phyloP scores from a whole-genome alignment of 2,888 invertebrate genomes.

The Scaptomyza polygonia region DNA sequence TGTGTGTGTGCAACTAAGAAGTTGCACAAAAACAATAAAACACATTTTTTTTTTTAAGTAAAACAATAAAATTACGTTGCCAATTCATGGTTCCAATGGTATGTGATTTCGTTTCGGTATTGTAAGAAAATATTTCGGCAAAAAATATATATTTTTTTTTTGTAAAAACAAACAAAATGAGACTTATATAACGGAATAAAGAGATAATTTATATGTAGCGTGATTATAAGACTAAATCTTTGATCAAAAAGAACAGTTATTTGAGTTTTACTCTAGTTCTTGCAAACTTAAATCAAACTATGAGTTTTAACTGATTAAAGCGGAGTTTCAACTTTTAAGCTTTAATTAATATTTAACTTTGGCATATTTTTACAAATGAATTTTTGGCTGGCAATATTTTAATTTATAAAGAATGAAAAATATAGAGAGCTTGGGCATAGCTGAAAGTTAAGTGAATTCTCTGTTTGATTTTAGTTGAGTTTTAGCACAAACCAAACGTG shows the following conservation, averaged over 20 bases:
- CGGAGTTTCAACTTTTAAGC: too few species aligned
- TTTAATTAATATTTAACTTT: not conserved
- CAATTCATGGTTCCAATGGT: not conserved
- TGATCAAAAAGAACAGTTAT: too few species aligned
- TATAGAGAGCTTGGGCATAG: slow-evolving; percentile 28
- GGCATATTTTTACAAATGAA: slow-evolving; percentile 2
- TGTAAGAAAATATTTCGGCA: too few species aligned
- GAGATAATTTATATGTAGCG: too few species aligned
- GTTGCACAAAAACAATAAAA: slow-evolving; percentile 14
- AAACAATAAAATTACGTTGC: slow-evolving; percentile 2
- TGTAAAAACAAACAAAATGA: too few species aligned
- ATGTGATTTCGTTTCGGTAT: not conserved
- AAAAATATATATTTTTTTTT: too few species aligned
- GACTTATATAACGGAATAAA: too few species aligned
- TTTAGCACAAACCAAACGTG: slow-evolving; percentile 46
- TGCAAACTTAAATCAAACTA: too few species aligned
- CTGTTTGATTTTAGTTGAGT: slow-evolving; percentile 70
- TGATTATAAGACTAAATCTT: too few species aligned
- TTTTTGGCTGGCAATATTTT: slow-evolving; percentile 48
- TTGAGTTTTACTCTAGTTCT: too few species aligned
- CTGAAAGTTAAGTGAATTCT: slow-evolving; percentile 60
- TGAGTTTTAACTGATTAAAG: too few species aligned
- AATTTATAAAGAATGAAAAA: slow-evolving; percentile 43
- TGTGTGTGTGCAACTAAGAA: not conserved
- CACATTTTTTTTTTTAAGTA: not conserved